phyloP scores from a whole-genome alignment of 2,113 vertebrate species.

The Microcebus ravelobensis region DNA sequence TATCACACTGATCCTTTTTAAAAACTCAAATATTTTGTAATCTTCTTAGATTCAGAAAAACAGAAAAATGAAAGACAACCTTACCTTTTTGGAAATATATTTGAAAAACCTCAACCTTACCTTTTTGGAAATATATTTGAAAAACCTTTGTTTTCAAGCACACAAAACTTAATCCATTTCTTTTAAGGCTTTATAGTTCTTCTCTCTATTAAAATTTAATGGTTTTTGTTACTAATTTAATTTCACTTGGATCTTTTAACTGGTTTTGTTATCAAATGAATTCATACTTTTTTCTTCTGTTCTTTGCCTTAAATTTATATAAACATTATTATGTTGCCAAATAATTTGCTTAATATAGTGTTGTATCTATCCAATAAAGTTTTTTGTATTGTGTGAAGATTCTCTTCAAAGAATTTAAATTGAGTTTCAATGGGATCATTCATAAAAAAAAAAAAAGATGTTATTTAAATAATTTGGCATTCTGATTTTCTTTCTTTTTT shows the following conservation, averaged over 20 bases:
- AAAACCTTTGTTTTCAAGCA: background rate
- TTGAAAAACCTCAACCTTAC: background rate
- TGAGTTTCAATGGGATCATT: background rate
- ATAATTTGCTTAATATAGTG: background rate
- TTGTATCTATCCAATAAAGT: background rate
- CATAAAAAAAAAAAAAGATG: background rate
- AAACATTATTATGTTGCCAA: background rate
- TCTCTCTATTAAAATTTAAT: background rate
- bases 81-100: background rate
- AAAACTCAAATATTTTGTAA: background rate
- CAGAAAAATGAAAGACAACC: background rate
- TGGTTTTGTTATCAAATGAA: background rate
- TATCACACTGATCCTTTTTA: background rate
- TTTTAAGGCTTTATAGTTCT: background rate
- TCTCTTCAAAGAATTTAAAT: background rate
- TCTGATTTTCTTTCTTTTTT: background rate
- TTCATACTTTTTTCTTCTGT: background rate
- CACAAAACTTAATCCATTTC: background rate
- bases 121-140: background rate
- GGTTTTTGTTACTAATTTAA: background rate
- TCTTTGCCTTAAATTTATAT: constrained; percentile 3
- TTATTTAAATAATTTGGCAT: background rate
- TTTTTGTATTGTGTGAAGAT: background rate
- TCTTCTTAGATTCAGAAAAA: background rate
- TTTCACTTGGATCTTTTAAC: background rate